Evolutionary conservation across 1,140 invertebrate species (phyloP), one percentile per base, ranked within the genome.

Genomic region (Atopsyche davidsoni): DNA sequence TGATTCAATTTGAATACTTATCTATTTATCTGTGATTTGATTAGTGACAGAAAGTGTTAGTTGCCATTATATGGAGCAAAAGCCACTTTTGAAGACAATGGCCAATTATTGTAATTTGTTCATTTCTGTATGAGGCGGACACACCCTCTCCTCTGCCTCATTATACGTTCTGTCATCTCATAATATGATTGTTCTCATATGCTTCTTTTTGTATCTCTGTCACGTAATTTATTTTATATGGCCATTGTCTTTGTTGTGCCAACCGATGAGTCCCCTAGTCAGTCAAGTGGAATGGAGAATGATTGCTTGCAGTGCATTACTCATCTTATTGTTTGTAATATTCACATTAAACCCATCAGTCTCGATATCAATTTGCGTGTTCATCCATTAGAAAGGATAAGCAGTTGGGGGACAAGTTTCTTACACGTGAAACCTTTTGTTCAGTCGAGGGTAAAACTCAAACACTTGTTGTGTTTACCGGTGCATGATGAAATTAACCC

Each of bases 101-200:
- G 51, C 51, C 51, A 53, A 53, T 53, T 53, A 53, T 53, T 53
- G 45, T 53, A 53, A 53, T 53, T 53, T 53, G 51, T 47, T 41
- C 44, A 47, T 34, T 47, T 53, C 42, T 36, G 47, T 47, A 35
- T 32, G 14, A 22, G 44, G 22, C 36, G 24, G 38, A 36, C 51
- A 53, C 51, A 35, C 51, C 51, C 45, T 13, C 38, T 38, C 41
- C 24, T 19, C 17, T 46, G 41, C n/a, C n/a, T n/a, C 24, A 24
- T 31, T 18, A 19, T 47, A 53, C 51, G 13, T 43, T 23, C 45
- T 53, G 51, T 41, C 51, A 53, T 52, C 43, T 52, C 36, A 44
- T 38, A 47, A 28, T 43, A 43, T 50, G 22, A 50, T 53, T 52
- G 43, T 50, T 45, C 49, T 21, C 10, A 24, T 23, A 14, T 35